Base-by-base conservation (phyloP, 2,888 invertebrate species). In the Listrodromus nycthemerus region DNA sequence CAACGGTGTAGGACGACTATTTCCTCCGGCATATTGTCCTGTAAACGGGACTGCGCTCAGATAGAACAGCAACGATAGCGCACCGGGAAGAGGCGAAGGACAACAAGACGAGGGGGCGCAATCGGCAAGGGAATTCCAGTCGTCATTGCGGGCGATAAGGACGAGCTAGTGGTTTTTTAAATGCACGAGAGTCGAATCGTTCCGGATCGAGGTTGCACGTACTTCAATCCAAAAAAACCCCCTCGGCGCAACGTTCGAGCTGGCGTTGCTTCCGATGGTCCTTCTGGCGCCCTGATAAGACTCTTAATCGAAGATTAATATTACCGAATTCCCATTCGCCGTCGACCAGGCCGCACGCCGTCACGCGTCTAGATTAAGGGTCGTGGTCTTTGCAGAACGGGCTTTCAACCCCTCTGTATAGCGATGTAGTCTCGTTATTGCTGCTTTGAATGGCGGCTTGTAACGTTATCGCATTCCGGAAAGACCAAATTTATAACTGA, bases 261-360 rank as follows among this genome's bases (percentile, higher is more conserved):
- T 13, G 37, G 37, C 27, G 61, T 67, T 71, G 66, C 70, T 77
- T 69, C 58, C 52, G 63, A 19, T 33, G 33, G 74, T 69, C 63
- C 78, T 81, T 76, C 69, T 70, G 67, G 27, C 24, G 48, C 24
- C 85, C 78, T 85, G 91, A 91, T 91, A 91, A 91, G 90, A 81
- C 78, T 80, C 84, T 88, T 91, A 91, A 91, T 91, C 91, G 91
- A 91, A 90, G 90, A 91, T 91, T 90, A 91, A 91, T 91, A 91
- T 89, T 88, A 88, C 87, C 87, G 75, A 83, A 83, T 85, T 86
- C 86, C 86, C 87, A 87, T 86, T 61, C 85, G 58, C 79, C 65
- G 82, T 85, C 48, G 24, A 61, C 24, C 10, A 4, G 21, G 24
- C 21, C 86, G 71, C 86, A 55, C 87, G 71, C 85, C 87, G 87